Evolutionary conservation across 2,888 invertebrate genomes (phyloP).

Genomic region (Andrena camellia): DNA sequence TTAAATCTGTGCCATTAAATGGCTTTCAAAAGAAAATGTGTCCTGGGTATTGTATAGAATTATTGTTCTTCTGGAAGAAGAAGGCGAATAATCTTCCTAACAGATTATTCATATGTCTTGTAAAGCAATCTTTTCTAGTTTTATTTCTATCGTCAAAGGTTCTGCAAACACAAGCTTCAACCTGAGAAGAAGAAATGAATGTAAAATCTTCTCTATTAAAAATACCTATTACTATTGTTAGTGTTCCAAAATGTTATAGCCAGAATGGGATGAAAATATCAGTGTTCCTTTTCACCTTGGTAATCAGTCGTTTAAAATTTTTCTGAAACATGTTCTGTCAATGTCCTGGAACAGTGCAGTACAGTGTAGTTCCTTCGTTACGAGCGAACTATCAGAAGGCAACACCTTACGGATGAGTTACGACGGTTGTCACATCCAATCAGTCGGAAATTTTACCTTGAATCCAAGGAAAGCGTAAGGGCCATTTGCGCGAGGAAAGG

Average conservation of each 20-base stretch:
- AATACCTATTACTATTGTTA: too few species aligned
- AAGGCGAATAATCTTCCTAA: too few species aligned
- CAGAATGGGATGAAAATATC: too few species aligned
- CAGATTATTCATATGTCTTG: too few species aligned
- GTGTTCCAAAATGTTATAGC: too few species aligned
- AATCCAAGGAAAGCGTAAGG: not conserved
- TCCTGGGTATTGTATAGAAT: not conserved
- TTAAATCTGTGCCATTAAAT: not conserved
- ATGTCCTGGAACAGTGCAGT: not conserved
- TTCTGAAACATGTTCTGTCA: not conserved
- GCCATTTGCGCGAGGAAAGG: not conserved
- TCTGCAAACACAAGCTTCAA: too few species aligned
- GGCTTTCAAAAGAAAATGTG: not conserved
- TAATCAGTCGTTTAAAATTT: not conserved
- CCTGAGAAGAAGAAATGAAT: too few species aligned
- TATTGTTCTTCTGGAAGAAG: too few species aligned
- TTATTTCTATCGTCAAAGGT: too few species aligned
- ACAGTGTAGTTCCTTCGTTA: not conserved
- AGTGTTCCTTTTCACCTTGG: not conserved
- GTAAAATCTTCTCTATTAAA: too few species aligned
- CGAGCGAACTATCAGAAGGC: not conserved
- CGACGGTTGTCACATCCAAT: not conserved
- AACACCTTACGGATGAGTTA: not conserved
- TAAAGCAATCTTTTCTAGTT: too few species aligned
- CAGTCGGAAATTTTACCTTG: slow-evolving; percentile 27